phyloP scores from a whole-genome alignment of 2,888 invertebrate species.

The Tanypteryx hageni region DNA sequence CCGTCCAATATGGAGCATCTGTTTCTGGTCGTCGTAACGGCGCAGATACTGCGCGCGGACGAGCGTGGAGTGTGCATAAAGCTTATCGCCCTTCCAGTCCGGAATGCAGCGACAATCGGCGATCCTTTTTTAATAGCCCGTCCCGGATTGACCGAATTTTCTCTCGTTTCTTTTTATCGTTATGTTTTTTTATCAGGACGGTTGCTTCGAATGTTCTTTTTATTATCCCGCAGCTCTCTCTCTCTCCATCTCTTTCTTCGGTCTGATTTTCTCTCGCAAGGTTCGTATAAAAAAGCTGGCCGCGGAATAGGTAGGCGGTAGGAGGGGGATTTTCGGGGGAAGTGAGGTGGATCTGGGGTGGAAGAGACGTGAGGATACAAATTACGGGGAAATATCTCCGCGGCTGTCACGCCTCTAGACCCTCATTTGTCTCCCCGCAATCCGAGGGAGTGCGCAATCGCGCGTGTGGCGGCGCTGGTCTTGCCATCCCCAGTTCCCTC shows the following conservation, averaged over 20 bases:
- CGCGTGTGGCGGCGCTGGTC: slow-evolving; percentile 47
- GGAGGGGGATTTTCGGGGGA: background rate
- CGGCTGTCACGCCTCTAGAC: slow-evolving; percentile 54
- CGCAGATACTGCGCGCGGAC: background rate
- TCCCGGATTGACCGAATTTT: too few relatives aligned
- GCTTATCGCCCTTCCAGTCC: slow-evolving; percentile 3
- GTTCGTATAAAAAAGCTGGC: background rate
- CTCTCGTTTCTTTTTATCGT: too few relatives aligned
- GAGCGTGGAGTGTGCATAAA: background rate
- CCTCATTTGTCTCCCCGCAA: slow-evolving; percentile 57
- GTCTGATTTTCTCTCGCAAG: background rate
- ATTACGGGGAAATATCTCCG: slow-evolving; percentile 62
- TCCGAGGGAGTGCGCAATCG: slow-evolving; percentile 53
- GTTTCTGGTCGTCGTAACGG: background rate
- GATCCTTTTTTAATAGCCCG: too few relatives aligned
- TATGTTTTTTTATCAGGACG: background rate
- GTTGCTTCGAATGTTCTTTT: background rate
- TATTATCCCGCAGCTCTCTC: background rate
- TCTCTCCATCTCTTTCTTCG: background rate
- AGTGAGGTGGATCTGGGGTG: background rate
- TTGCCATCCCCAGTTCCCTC: background rate
- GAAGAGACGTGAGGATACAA: slow-evolving; percentile 20
- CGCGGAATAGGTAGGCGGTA: background rate
- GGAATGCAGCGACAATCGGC: slow-evolving; percentile 12
- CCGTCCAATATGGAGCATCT: slow-evolving; percentile 8